Evolutionary conservation across 2,888 invertebrate genomes (phyloP).

Genomic region (Lottia gigantea): DNA sequence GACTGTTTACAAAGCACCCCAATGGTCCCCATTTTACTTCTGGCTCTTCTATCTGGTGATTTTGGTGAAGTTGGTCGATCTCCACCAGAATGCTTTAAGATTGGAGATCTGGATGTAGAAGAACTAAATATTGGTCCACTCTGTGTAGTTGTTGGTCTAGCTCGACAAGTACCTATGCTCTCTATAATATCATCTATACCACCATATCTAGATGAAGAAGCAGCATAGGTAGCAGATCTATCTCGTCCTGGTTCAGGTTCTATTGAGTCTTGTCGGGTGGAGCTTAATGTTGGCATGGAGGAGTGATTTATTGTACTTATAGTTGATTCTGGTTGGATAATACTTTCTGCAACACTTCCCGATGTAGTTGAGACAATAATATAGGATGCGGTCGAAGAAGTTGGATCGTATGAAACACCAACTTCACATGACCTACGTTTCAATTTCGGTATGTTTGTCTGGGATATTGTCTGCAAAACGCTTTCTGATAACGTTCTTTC

Average conservation of each 20-base stretch:
- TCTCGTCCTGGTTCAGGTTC: slow-evolving; percentile 29
- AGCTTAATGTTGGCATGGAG: slow-evolving; percentile 49
- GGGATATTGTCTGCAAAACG: slow-evolving; percentile 24
- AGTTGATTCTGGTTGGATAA: slow-evolving; percentile 45
- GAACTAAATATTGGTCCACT: slow-evolving; percentile 22
- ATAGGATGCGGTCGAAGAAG: slow-evolving; percentile 14
- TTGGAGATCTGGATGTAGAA: slow-evolving; percentile 17
- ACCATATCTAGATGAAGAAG: slow-evolving; percentile 12
- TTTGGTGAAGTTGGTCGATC: slow-evolving; percentile 24
- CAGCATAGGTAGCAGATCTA: slow-evolving; percentile 41
- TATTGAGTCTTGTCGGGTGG: slow-evolving; percentile 27
- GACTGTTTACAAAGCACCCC: slow-evolving; percentile 63
- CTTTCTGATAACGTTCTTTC: slow-evolving; percentile 39
- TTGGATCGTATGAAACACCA: slow-evolving; percentile 12
- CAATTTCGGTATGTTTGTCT: slow-evolving; percentile 7
- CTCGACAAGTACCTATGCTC: slow-evolving; percentile 20
- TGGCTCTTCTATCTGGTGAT: slow-evolving; percentile 40
- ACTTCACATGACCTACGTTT: slow-evolving; percentile 21
- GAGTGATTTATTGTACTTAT: slow-evolving; percentile 45
- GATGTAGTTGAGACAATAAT: slow-evolving; percentile 15
- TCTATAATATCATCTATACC: slow-evolving; percentile 8
- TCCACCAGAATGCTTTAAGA: slow-evolving; percentile 16
- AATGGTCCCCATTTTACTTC: slow-evolving; percentile 57
- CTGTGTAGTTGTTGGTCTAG: slow-evolving; percentile 24
- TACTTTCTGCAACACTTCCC: slow-evolving; percentile 17